Conservation (phyloP, 2,113 vertebrate species). For the Chaetodon trifascialis region DNA sequence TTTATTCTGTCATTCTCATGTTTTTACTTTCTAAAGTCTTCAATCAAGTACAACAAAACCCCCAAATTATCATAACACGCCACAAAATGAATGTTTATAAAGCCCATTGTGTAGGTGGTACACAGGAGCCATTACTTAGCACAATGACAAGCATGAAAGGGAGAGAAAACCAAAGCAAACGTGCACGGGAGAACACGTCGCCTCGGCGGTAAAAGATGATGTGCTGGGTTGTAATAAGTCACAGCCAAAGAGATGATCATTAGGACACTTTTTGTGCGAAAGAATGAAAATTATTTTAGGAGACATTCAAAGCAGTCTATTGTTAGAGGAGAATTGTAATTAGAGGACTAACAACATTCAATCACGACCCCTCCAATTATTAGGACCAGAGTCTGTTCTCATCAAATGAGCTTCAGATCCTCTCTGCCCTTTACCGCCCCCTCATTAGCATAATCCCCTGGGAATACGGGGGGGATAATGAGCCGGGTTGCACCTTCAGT, state of each 20-base stretch:
- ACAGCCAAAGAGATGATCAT: slow-evolving; percentile 42
- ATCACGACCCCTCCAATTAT: slow-evolving; percentile 79
- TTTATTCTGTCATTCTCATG: slow-evolving; percentile 3
- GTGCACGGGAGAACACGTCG: neutral
- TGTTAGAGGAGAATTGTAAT: slow-evolving; percentile 69
- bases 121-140: neutral
- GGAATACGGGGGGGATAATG: slow-evolving; percentile 73
- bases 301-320: slow-evolving; percentile 65
- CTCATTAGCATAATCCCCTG: slow-evolving; percentile 80
- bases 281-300: slow-evolving; percentile 56
- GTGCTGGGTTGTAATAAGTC: slow-evolving; percentile 32
- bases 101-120: slow-evolving; percentile 11
- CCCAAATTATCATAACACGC: neutral
- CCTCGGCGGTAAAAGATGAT: slow-evolving; percentile 33
- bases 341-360: slow-evolving; percentile 70
- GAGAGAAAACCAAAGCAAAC: neutral
- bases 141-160: slow-evolving; percentile 2
- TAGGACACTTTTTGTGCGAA: slow-evolving; percentile 29
- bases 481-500: slow-evolving; percentile 70
- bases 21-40: slow-evolving; percentile 20
- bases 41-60: neutral
- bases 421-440: slow-evolving; percentile 75
- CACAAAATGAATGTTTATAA: neutral
- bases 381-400: slow-evolving; percentile 70
- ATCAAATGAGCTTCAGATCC: slow-evolving; percentile 76